These are phyloP conservation scores for Siphamia tubifer DNA, from an alignment of 2,113 vertebrate species.

Conservation along the genomic window DNA sequence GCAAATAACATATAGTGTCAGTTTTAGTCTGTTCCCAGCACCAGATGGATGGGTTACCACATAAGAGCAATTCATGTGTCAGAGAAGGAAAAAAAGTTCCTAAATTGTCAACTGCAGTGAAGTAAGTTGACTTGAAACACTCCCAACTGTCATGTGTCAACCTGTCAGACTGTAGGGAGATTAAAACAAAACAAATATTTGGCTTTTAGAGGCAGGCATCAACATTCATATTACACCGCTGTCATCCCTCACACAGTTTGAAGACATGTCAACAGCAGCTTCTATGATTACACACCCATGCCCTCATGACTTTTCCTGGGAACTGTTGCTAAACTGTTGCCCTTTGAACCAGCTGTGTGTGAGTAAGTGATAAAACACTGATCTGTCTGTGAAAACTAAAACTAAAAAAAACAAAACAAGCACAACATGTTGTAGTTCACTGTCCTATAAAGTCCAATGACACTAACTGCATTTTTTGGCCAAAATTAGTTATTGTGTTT, in stretches of 20 bases:
- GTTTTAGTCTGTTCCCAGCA: conserved; percentile 46
- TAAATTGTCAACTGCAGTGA: conserved; percentile 51
- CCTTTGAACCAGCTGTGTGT: not conserved
- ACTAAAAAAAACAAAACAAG: no score
- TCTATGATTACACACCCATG: not conserved
- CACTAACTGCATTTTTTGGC: no score
- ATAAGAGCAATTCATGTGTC: conserved; percentile 45
- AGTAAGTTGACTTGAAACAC: conserved; percentile 37
- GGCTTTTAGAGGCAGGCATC: conserved; percentile 21
- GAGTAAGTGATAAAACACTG: not conserved
- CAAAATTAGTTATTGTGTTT: no score
- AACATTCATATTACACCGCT: not conserved
- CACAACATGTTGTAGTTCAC: no score
- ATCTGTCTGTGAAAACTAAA: not conserved
- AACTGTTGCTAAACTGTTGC: not conserved
- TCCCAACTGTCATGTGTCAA: conserved; percentile 53
- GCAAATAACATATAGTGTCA: conserved; percentile 63
- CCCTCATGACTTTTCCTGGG: not conserved
- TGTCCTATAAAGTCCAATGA: no score
- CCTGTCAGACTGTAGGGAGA: conserved; percentile 33
- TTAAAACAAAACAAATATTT: conserved; percentile 55
- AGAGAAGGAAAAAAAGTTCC: conserved; percentile 25
- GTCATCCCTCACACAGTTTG: conserved; percentile 16
- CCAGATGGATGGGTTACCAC: conserved; percentile 51
- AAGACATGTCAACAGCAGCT: conserved; percentile 19